A percentile compares a stretch with the other conserved stretches of the same genome.
Conservation (phyloP, 2,113 vertebrate species). For the crab-eating macaque (Macaca fascicularis) region DNA sequence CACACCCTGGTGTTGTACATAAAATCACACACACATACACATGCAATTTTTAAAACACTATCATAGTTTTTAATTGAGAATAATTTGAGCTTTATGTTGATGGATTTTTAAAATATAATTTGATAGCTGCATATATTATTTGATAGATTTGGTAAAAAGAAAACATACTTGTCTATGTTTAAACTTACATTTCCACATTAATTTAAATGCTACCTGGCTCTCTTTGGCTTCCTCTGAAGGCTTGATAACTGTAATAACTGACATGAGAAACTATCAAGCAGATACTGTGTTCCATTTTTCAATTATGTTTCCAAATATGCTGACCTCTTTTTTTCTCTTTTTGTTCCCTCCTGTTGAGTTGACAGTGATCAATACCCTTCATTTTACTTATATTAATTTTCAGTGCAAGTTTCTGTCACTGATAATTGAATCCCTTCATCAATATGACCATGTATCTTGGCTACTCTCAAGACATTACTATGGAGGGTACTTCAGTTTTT, state of each 20-base stretch:
- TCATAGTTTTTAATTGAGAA: not conserved
- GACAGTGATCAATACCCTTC: conserved; percentile 61
- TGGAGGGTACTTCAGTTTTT: not conserved
- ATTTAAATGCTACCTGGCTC: conserved; percentile 10
- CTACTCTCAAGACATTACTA: not conserved
- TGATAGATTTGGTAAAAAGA: not conserved
- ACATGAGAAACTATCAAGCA: conserved; percentile 18
- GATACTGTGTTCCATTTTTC: conserved; percentile 31
- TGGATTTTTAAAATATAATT: no score
- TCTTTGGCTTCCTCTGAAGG: not conserved
- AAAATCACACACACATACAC: not conserved
- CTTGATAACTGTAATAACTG: conserved; percentile 40
- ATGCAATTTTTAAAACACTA: not conserved
- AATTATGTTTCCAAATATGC: conserved; percentile 49
- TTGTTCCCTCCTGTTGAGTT: not conserved
- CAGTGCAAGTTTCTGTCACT: conserved; percentile 46
- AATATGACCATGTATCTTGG: conserved; percentile 37
- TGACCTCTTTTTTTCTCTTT: not conserved
- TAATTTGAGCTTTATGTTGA: not conserved
- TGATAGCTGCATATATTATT: no score
- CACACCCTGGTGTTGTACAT: not conserved
- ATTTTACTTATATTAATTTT: conserved; percentile 73
- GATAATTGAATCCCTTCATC: conserved; percentile 60
- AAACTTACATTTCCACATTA: not conserved
- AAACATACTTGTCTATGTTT: not conserved